These are phyloP conservation scores for Chrysemys picta DNA, from an alignment of 2,113 vertebrate species.

Conservation along the genomic window DNA sequence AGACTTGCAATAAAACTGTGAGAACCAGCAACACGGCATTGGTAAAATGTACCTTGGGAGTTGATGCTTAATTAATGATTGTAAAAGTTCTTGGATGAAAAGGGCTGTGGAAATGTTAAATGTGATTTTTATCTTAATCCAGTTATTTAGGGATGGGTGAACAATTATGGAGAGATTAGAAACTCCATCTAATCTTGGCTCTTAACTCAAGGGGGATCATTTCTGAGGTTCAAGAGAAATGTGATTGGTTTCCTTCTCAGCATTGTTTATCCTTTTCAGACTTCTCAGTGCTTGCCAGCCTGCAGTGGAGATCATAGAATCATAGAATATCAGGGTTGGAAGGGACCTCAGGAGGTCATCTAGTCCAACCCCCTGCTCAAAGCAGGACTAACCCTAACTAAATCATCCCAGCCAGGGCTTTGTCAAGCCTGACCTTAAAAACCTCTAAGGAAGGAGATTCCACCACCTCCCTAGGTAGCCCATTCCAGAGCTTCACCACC, in stretches of 20 bases:
- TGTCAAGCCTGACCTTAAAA: too few species aligned
- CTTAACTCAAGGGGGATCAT: neutral
- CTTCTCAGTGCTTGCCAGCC: neutral
- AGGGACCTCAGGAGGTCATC: too few species aligned
- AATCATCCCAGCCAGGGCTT: too few species aligned
- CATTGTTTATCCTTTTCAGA: neutral
- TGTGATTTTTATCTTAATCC: neutral
- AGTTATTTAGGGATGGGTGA: neutral
- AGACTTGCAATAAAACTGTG: neutral
- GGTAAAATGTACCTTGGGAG: neutral
- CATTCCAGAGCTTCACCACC: too few species aligned
- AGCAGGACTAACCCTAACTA: too few species aligned
- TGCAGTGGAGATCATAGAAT: neutral
- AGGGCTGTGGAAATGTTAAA: neutral
- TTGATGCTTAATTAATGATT: neutral
- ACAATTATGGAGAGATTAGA: neutral
- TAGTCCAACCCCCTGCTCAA: too few species aligned
- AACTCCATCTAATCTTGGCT: neutral
- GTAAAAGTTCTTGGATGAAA: neutral
- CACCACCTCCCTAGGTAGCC: too few species aligned
- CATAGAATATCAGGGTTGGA: too few species aligned
- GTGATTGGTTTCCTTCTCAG: neutral
- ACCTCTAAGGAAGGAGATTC: too few species aligned
- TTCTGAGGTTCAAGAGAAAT: neutral
- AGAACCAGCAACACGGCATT: neutral